Conservation (phyloP, 2,113 vertebrate species). For the Lontra canadensis region DNA sequence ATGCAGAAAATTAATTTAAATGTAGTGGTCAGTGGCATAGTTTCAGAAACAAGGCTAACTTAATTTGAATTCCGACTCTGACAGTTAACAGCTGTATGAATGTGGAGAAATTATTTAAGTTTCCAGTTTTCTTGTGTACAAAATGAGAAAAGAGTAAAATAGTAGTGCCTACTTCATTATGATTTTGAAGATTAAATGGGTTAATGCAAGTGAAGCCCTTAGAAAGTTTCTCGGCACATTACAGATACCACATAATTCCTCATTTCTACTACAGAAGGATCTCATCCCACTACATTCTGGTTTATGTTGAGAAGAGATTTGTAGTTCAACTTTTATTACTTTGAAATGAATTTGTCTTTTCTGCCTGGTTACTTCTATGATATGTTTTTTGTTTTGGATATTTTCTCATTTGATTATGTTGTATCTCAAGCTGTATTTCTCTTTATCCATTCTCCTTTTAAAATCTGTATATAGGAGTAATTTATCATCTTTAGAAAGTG, state of each 20-base stretch:
- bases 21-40: not conserved
- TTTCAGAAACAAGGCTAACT: not conserved
- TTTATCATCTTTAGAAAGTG: not conserved
- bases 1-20: not conserved
- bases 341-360: conserved; percentile 36
- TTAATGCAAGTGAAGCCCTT: not conserved
- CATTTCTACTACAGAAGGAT: conserved; percentile 8
- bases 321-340: not conserved
- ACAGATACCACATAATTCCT: not conserved
- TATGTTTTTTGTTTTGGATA: not conserved
- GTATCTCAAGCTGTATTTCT: not conserved
- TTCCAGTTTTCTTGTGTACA: not conserved
- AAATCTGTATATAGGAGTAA: not conserved
- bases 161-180: not conserved
- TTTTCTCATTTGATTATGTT: not conserved
- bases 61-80: not conserved
- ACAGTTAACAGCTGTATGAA: not conserved
- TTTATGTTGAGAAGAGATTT: not conserved
- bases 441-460: not conserved
- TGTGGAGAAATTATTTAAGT: not conserved
- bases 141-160: not conserved
- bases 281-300: not conserved
- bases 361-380: not conserved
- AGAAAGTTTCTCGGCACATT: not conserved
- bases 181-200: not conserved